phyloP scores from a whole-genome alignment of 1,140 invertebrate species.

The Chlorops oryzae region DNA sequence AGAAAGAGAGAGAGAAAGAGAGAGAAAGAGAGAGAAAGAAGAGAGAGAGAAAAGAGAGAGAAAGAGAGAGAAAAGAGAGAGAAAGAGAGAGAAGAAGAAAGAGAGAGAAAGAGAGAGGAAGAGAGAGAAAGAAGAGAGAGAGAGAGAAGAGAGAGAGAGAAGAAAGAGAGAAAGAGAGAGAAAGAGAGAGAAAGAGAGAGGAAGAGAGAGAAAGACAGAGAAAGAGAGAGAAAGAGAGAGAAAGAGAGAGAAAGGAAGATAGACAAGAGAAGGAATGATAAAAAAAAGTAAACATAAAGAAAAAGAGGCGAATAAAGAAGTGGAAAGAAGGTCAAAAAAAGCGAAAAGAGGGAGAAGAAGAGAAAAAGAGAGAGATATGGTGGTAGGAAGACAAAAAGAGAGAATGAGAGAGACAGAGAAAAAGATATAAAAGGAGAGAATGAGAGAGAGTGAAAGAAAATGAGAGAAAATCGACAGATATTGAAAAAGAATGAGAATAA shows the following conservation, averaged over 20 bases:
- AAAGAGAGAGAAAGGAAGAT: neutral
- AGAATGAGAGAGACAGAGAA: neutral
- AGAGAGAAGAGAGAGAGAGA: neutral
- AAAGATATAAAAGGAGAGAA: neutral
- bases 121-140: slow-evolving; percentile 1
- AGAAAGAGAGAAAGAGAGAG: neutral
- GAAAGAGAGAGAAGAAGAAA: slow-evolving; percentile 1
- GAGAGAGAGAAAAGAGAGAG: neutral
- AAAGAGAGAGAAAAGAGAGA: neutral
- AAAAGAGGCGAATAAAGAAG: neutral
- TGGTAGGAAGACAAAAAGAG: too few relatives aligned
- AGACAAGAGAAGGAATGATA: neutral
- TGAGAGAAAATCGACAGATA: neutral
- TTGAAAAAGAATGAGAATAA: neutral
- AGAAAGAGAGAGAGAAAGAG: neutral
- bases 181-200: neutral
- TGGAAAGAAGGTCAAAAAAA: too few relatives aligned
- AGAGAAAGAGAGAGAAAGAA: neutral
- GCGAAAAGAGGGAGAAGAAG: too few relatives aligned
- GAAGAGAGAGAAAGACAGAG: neutral
- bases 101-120: neutral
- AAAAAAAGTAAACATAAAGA: neutral
- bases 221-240: neutral
- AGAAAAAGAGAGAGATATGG: too few relatives aligned
- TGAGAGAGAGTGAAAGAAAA: neutral